A percentile compares a stretch with the other conserved stretches of the same genome.
Conservation (phyloP, 2,888 invertebrate genomes). For the Acanthosepion pharaonis region DNA sequence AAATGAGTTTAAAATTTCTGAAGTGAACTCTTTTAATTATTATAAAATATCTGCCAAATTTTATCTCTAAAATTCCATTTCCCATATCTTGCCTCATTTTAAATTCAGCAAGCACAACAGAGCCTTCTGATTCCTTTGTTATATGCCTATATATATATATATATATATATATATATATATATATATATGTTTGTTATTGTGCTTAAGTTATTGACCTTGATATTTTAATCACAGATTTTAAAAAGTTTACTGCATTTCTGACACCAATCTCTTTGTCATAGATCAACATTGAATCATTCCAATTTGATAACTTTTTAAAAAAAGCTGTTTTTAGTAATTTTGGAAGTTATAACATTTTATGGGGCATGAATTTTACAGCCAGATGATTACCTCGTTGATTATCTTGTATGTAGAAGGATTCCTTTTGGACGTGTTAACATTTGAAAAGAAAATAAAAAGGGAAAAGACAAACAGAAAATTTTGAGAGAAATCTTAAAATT, state of each 20-base stretch:
- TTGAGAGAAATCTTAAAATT: not conserved
- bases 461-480: not conserved
- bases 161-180: too few species aligned
- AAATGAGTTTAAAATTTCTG: not conserved
- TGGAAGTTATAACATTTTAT: not conserved
- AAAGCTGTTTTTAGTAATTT: not conserved
- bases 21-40: not conserved
- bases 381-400: not conserved
- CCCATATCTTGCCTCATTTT: not conserved
- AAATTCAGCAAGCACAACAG: too few species aligned
- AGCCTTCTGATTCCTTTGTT: too few species aligned
- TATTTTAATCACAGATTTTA: not conserved
- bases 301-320: not conserved
- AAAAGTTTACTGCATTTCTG: not conserved
- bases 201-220: not conserved
- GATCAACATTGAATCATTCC: not conserved
- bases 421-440: not conserved
- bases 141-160: too few species aligned
- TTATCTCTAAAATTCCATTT: not conserved
- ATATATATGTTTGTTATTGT: too few species aligned
- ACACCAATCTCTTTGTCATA: not conserved
- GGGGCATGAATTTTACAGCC: not conserved
- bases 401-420: not conserved
- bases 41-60: not conserved
- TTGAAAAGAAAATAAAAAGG: not conserved